These are phyloP conservation scores for Lepisosteus osseus DNA, from an alignment of 2,113 vertebrate species.

Conservation along the genomic window DNA sequence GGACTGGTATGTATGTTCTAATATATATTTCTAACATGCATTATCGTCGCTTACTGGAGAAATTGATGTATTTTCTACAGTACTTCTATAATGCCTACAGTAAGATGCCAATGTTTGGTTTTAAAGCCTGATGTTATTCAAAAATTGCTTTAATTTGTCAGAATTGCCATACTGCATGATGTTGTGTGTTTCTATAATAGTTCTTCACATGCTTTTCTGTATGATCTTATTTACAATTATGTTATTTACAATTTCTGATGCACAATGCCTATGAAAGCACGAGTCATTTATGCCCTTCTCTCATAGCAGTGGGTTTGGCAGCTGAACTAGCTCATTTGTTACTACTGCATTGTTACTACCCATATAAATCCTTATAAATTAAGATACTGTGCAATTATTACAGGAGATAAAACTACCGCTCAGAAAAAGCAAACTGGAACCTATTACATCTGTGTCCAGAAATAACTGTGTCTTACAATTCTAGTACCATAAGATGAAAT, in stretches of 20 bases:
- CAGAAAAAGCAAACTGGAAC: constrained; percentile 28
- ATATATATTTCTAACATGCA: no score
- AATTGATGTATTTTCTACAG: no score
- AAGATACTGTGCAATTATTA: constrained; percentile 48
- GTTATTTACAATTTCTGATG: constrained; percentile 49
- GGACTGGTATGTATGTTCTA: no score
- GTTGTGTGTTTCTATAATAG: constrained; percentile 19
- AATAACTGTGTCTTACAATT: not conserved
- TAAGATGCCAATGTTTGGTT: no score
- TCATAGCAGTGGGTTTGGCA: constrained; percentile 38
- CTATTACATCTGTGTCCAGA: constrained; percentile 22
- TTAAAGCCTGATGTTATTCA: no score
- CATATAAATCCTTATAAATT: constrained; percentile 43
- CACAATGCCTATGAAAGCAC: constrained; percentile 34
- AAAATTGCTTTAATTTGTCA: not conserved
- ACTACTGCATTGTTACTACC: constrained; percentile 32
- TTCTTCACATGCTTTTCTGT: constrained; percentile 19
- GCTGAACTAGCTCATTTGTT: constrained; percentile 55
- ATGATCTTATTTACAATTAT: constrained; percentile 21
- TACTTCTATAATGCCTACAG: no score
- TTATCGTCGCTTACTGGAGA: no score
- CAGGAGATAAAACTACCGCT: constrained; percentile 35
- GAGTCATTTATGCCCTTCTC: constrained; percentile 40
- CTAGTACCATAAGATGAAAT: no score
- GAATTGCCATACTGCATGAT: not conserved